Evolutionary conservation across 1,140 invertebrate species (phyloP), one percentile per base, ranked within the genome.

Genomic region (Drosophila tani): DNA sequence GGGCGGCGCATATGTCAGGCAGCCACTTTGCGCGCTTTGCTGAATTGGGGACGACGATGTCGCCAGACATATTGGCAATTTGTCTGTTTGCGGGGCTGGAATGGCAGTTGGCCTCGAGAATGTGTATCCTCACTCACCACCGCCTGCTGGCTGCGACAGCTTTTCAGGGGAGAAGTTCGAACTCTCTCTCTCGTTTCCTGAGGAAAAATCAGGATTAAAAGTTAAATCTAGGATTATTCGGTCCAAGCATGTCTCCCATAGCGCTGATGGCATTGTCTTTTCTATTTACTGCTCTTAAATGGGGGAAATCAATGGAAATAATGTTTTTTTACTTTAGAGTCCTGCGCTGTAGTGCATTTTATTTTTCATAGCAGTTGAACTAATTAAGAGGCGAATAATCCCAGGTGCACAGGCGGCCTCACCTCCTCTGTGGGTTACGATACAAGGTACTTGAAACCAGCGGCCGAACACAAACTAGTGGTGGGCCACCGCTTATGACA

Each of bases 61-160:
- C 76, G 75, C 75, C 76, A 79, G 76, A 79, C 75, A 79, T 79
- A 79, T 79, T 79, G 76, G 67, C 75, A 73, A 79, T 79, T 79
- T 79, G 75, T 79, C 67, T 79, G 59, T 56, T 47, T 67, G 67
- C 38, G 27, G 12, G 35, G 47, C 62, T 69, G 62, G 45, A 64
- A 38, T 40, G 24, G 7, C 66, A 68, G 19, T 50, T 68, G 64
- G 66, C 35, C 46, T 69, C 35, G 32, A 19, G 45, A 29, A 41
- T 51, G 24, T 67, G 32, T 67, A 29, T 49, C 45, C 35, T 19
- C 27, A 41, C 41, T 68, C n/a, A 21, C 32, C 32, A 49, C 43
- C 35, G 65, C 43, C 15, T 38, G 24, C 60, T 40, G 59, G 21
- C 21, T 67, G 21, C 15, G 7, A 65, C 17, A 65, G 29, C 29